Percentiles rank a stretch among this genome's conserved stretches.
Evolutionary conservation across 1,140 invertebrate genomes (phyloP).

Genomic region (Hyposmocoma kahamanoa): DNA sequence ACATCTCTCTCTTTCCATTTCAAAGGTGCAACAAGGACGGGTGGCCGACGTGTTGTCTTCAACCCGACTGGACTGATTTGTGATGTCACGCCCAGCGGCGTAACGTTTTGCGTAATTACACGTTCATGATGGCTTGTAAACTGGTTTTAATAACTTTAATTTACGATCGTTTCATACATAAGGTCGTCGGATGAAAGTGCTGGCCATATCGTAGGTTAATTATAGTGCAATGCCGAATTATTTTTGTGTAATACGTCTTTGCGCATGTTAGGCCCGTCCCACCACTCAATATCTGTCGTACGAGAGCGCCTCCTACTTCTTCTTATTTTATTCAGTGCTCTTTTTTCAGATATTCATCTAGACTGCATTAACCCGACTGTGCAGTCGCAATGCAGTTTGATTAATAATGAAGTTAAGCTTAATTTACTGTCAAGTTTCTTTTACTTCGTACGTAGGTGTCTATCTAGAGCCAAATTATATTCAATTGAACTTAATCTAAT

Average conservation of each 20-base stretch:
- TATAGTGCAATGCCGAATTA: slow-evolving; percentile 36
- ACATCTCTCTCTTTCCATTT: slow-evolving; percentile 32
- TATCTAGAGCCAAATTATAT: too few relatives aligned
- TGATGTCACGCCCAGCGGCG: slow-evolving; percentile 71
- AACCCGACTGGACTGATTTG: slow-evolving; percentile 62
- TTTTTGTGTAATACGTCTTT: slow-evolving; percentile 54
- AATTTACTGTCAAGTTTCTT: not conserved
- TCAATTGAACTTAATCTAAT: too few relatives aligned
- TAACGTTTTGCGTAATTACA: slow-evolving; percentile 71
- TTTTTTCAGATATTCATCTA: slow-evolving; percentile 55
- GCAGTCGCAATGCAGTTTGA: slow-evolving; percentile 65
- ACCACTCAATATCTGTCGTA: slow-evolving; percentile 70
- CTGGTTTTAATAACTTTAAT: slow-evolving; percentile 67
- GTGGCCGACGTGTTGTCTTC: slow-evolving; percentile 57
- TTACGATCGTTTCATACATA: slow-evolving; percentile 50
- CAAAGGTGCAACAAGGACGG: slow-evolving; percentile 32
- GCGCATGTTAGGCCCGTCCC: slow-evolving; percentile 69
- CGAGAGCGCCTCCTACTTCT: slow-evolving; percentile 67
- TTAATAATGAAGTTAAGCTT: slow-evolving; percentile 51
- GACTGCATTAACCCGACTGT: slow-evolving; percentile 53
- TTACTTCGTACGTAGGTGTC: too few relatives aligned
- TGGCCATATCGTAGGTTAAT: slow-evolving; percentile 41
- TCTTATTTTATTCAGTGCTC: slow-evolving; percentile 63
- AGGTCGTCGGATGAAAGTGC: slow-evolving; percentile 54
- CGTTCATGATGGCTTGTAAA: slow-evolving; percentile 51